Base-by-base conservation (phyloP, 2,888 invertebrate genomes). In the Epinotia brunnichana region DNA sequence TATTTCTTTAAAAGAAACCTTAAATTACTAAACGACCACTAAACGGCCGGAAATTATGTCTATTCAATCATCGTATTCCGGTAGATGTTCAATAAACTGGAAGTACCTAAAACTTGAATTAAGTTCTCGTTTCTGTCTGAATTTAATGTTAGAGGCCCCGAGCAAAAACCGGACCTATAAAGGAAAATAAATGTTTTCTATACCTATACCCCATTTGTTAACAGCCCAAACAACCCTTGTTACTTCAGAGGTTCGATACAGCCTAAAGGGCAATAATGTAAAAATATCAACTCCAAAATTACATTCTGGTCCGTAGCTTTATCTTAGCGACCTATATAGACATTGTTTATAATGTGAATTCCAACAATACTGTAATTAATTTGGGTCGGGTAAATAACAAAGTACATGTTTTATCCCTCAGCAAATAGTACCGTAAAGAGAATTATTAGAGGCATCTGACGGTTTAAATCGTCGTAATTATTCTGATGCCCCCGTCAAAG, bases 401-500 rank as follows among this genome's bases (percentile, higher is more conserved):
- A 61, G 24, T 64, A 64, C 51, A 61, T 54, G 56, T 53, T 60
- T 44, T 48, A 72, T 68, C 68, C 62, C 57, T 72, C 48, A 68
- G 72, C 67, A 48, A 72, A 71, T 66, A 67, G 56, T 63, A 63
- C 15, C 21, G 53, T 71, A 71, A 66, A 48, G 66, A 44, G 44
- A 67, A 71, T 71, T 66, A 71, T 60, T 71, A 71, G 66, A 71
- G 54, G 61, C 54, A 44, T 48, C 54, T 67, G 29, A 41, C 41
- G 41, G 41, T 41, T 41, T 13, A 13, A 66, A 61, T 21, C 21
- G 51, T n/a, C 11, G 35, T 72, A 67, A 72, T 71, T 72, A 72
- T 61, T 60, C 35, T 72, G 48, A 72, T 72, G 48, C 21, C 54
- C 21, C 70, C 71, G 71, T 67, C 61, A 56, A 72, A 72, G 67